Evolutionary conservation across 2,797 vertebrate species (phyloP).

Genomic region (Phylloscopus collybita): DNA sequence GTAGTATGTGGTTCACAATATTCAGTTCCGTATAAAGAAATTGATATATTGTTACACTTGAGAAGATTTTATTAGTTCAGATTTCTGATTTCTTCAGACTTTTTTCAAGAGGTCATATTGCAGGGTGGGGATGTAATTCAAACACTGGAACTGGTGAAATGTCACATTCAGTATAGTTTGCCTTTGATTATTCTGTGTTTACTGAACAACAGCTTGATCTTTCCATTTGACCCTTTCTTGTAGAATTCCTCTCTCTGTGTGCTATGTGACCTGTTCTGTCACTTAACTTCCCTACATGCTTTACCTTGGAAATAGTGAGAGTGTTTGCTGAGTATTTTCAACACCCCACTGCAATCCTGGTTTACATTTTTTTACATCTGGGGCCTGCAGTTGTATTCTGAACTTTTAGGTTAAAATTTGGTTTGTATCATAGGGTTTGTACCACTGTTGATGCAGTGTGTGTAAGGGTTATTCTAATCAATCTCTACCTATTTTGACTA

Average conservation of each 20-base stretch:
- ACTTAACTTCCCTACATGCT: background rate
- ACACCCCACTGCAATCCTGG: background rate
- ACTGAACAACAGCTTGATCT: background rate
- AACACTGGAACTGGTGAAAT: background rate
- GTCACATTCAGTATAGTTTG: background rate
- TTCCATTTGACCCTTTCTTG: background rate
- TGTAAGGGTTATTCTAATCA: background rate
- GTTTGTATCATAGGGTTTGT: background rate
- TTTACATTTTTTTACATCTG: background rate
- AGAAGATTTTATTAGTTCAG: background rate
- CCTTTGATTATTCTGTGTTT: background rate
- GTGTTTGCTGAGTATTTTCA: background rate
- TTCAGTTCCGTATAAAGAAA: background rate
- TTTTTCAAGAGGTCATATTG: background rate
- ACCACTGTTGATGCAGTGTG: background rate
- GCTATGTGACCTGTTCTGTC: background rate
- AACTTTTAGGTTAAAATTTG: background rate
- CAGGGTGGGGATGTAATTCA: background rate
- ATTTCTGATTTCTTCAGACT: background rate
- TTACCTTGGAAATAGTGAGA: background rate
- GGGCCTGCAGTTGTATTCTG: background rate
- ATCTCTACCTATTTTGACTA: background rate
- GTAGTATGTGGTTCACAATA: background rate
- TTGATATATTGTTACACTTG: background rate
- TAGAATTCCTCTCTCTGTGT: background rate